Evolutionary conservation across 2,113 vertebrate genomes (phyloP).

Genomic region (Catharus bicknelli): DNA sequence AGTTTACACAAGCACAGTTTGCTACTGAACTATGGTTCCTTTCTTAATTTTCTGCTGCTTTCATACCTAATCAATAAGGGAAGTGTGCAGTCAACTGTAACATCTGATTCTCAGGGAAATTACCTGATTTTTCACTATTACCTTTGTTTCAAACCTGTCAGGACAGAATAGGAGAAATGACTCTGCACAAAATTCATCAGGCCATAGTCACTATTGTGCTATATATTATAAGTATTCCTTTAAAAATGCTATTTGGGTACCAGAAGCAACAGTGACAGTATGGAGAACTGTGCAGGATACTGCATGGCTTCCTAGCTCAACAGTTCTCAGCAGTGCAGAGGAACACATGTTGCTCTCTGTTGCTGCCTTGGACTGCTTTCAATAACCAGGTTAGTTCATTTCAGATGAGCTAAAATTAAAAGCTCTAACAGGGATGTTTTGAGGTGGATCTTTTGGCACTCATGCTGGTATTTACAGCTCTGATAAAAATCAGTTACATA

Average conservation of each 20-base stretch:
- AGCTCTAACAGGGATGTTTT: neutral
- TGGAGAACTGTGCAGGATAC: neutral
- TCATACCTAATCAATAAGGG: neutral
- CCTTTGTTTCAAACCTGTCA: neutral
- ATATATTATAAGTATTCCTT: neutral
- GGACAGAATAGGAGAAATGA: neutral
- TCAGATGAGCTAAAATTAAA: conserved; percentile 49
- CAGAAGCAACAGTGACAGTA: neutral
- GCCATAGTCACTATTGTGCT: neutral
- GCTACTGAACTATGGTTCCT: neutral
- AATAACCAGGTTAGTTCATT: conserved; percentile 25
- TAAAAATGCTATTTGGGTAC: neutral
- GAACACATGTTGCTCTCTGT: neutral
- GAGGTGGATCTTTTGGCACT: conserved; percentile 36
- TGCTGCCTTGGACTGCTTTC: conserved; percentile 9
- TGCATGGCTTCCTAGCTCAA: neutral
- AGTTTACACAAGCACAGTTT: neutral
- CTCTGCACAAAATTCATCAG: neutral
- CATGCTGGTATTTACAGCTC: neutral
- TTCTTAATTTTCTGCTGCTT: neutral
- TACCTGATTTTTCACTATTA: neutral
- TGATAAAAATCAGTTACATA: conserved; percentile 51
- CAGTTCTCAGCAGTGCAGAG: neutral
- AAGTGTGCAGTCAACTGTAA: neutral
- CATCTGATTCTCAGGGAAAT: neutral